Percentiles rank a stretch among this genome's conserved stretches.
These are phyloP conservation scores for Drosophila bocqueti DNA, from an alignment of 1,140 invertebrate species.

Conservation along the genomic window DNA sequence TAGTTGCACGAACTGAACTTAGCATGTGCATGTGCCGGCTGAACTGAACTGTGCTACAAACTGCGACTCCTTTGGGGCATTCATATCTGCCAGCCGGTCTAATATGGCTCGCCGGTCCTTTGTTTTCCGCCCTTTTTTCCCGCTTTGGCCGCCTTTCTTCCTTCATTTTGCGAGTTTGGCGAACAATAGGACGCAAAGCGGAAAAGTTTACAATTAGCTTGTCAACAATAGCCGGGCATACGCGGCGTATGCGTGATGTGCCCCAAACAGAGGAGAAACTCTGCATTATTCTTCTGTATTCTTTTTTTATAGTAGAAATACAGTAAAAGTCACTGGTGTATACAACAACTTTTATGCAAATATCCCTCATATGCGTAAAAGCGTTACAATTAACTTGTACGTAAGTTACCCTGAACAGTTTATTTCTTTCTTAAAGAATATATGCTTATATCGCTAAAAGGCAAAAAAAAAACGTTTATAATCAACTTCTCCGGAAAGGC, in stretches of 20 bases:
- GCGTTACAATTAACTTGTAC: slow-evolving; percentile 5
- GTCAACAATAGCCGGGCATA: slow-evolving; percentile 57
- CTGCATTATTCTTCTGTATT: background rate
- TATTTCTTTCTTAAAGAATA: background rate
- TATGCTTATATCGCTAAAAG: slow-evolving; percentile 5
- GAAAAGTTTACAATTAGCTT: slow-evolving; percentile 77
- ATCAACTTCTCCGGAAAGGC: background rate
- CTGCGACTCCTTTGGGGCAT: slow-evolving; percentile 32
- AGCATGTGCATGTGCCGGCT: slow-evolving; percentile 30
- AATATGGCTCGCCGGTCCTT: slow-evolving; percentile 38
- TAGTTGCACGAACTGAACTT: slow-evolving; percentile 64
- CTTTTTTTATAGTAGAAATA: background rate
- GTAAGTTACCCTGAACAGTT: background rate
- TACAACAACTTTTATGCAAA: slow-evolving; percentile 13
- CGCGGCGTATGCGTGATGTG: slow-evolving; percentile 58
- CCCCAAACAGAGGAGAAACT: background rate
- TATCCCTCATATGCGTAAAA: background rate
- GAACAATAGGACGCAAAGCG: slow-evolving; percentile 45
- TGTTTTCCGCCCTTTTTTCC: slow-evolving; percentile 20
- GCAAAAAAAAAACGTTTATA: slow-evolving; percentile 5
- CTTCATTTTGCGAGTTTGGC: slow-evolving; percentile 17
- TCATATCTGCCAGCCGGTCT: slow-evolving; percentile 49
- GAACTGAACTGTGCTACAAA: slow-evolving; percentile 22
- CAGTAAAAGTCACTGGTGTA: slow-evolving; percentile 2
- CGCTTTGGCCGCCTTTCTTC: background rate